Conservation (phyloP, 2,888 invertebrate genomes). For the Tenthredo amoena region DNA sequence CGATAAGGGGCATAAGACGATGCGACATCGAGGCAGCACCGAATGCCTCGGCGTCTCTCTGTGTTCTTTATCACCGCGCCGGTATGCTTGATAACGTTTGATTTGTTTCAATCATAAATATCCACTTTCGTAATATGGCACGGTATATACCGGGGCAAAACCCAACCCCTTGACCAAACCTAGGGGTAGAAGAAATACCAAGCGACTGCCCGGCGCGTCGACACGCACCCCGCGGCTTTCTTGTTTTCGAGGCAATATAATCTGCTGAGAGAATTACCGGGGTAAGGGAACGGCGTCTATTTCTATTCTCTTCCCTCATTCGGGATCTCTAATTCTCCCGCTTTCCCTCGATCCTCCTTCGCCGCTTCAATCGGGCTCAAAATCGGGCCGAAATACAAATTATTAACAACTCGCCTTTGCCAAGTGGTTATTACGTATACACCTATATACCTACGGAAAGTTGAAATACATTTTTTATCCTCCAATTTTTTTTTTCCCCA, state of each 20-base stretch:
- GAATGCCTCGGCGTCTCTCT: slow-evolving; percentile 75
- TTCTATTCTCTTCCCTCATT: neutral
- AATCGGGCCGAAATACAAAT: slow-evolving; percentile 10
- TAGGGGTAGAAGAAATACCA: slow-evolving; percentile 35
- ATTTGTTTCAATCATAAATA: slow-evolving; percentile 78
- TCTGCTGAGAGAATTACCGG: neutral
- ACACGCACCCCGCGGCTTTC: slow-evolving; percentile 37
- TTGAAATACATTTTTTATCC: neutral
- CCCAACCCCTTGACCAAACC: slow-evolving; percentile 30
- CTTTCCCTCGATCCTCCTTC: neutral
- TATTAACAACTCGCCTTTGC: neutral
- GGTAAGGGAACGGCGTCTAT: neutral
- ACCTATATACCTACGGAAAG: neutral
- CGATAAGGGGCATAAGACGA: slow-evolving; percentile 4
- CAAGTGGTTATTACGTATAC: neutral
- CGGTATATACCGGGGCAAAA: neutral
- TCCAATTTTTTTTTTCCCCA: slow-evolving; percentile 13
- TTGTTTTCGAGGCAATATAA: slow-evolving; percentile 6
- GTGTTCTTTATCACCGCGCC: slow-evolving; percentile 76
- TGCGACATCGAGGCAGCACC: slow-evolving; percentile 39
- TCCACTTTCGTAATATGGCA: slow-evolving; percentile 54
- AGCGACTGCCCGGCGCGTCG: slow-evolving; percentile 36
- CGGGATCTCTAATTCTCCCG: neutral
- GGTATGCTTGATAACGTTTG: slow-evolving; percentile 78
- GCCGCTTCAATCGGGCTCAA: slow-evolving; percentile 9